Base-by-base conservation (phyloP, 2,113 vertebrate genomes). In the Willisornis vidua region DNA sequence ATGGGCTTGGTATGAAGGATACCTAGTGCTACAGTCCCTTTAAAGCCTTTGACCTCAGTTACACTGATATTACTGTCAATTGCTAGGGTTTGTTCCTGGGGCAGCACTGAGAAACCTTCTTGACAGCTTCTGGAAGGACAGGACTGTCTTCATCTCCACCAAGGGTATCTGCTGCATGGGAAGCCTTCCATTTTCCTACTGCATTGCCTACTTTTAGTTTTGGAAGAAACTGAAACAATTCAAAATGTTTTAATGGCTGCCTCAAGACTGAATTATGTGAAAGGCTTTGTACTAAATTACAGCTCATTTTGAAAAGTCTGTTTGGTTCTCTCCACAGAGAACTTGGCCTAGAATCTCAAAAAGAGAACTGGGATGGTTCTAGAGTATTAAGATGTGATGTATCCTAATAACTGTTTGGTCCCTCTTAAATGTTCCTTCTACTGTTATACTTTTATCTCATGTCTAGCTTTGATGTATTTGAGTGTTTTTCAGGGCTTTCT, bases 321-420 rank as follows among this genome's bases (percentile, higher is more conserved):
- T 29, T 3, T 16, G 79, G 43, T 35, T 59, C 1, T 2, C 3
- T 6, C 6, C 0, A 0, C 10, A 7, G 41, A 61, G 25, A 23
- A 54, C 17, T 63, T 25, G 5, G 78, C 3, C 4, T 48, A 68
- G 46, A 78, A 66, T 12, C 28, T 92, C 68, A 51, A 4, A 35
- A 79, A 59, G 45, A 66, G 41, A 77, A 74, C 51, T 58, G 25
- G n/a, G 75, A 54, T 15, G 17, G 31, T 25, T 79, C 46, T 45
- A 26, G 66, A 24, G 10, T 19, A 22, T 45, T 55, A 61, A 73
- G 24, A 52, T 37, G 28, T 0, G 0, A 59, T 10, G 9, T 33
- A 41, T 28, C 25, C 51, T 74, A 73, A n/a, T 51, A 71, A 70
- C 13, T 51, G 4, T 62, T 80, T 46, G 43, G 12, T 54, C 55